phyloP scores from a whole-genome alignment of 1,140 invertebrate genomes.

The Zaprionus camerounensis region DNA sequence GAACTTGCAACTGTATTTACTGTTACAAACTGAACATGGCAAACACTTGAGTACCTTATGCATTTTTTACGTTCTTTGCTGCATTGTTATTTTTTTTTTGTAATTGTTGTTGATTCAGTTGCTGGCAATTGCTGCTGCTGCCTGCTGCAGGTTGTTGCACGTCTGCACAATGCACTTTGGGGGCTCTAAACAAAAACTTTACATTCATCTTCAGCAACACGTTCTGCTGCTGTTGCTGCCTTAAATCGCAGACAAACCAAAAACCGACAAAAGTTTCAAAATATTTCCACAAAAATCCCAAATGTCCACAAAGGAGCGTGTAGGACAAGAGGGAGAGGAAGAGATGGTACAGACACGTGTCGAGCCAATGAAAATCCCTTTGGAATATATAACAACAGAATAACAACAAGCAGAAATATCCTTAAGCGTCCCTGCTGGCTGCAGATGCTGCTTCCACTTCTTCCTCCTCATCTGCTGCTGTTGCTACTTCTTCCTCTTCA shows the following conservation, averaged over 20 bases:
- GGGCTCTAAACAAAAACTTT: slow-evolving; percentile 40
- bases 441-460: not conserved
- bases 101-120: slow-evolving; percentile 52
- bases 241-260: not conserved
- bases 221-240: slow-evolving; percentile 52
- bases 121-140: slow-evolving; percentile 33
- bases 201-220: slow-evolving; percentile 29
- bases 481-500: not conserved
- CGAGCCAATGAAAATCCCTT: slow-evolving; percentile 67
- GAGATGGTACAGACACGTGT: slow-evolving; percentile 6
- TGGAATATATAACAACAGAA: slow-evolving; percentile 39
- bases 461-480: not conserved
- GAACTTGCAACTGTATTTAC: slow-evolving; percentile 18
- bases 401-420: slow-evolving; percentile 11
- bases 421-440: slow-evolving; percentile 24
- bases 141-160: slow-evolving; percentile 65
- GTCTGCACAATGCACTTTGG: slow-evolving; percentile 69
- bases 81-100: slow-evolving; percentile 48
- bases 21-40: slow-evolving; percentile 36
- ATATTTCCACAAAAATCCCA: slow-evolving; percentile 53
- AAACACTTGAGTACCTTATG: slow-evolving; percentile 69
- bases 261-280: slow-evolving; percentile 55
- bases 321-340: not conserved
- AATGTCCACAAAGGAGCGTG: slow-evolving; percentile 32
- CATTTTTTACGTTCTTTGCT: slow-evolving; percentile 59